These are phyloP conservation scores for Melanaphis sacchari DNA, from an alignment of 1,140 invertebrate species.

Conservation along the genomic window DNA sequence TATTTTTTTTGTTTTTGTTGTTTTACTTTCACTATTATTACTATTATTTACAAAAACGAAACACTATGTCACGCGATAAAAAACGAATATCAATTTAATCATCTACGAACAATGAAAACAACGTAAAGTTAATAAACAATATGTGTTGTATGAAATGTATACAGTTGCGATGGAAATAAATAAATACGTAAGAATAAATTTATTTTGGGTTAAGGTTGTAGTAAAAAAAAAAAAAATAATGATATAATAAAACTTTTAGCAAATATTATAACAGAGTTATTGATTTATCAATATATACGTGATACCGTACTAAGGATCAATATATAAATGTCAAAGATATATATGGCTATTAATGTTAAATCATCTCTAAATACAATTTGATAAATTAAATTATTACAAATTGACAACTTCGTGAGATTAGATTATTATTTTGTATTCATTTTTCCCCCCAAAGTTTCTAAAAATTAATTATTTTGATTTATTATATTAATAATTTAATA, in stretches of 20 bases:
- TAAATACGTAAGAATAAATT: slow-evolving; percentile 2
- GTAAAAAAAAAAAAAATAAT: background rate
- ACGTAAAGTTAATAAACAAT: background rate
- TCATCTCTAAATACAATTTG: background rate
- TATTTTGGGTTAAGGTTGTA: background rate
- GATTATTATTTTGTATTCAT: background rate
- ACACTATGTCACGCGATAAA: slow-evolving; percentile 9
- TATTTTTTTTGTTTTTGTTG: background rate
- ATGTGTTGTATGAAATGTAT: background rate
- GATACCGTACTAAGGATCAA: background rate
- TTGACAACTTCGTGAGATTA: background rate
- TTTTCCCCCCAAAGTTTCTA: background rate
- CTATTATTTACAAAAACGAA: background rate
- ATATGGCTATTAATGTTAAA: background rate
- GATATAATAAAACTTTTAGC: background rate
- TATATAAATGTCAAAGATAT: background rate
- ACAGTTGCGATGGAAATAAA: background rate
- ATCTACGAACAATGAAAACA: slow-evolving; percentile 14
- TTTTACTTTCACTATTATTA: slow-evolving; percentile 15
- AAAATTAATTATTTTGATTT: background rate
- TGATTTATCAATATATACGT: background rate
- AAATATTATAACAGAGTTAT: background rate
- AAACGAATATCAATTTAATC: slow-evolving; percentile 15
- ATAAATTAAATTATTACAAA: background rate
- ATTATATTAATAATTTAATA: background rate